A percentile compares a stretch with the other conserved stretches of the same genome.
Evolutionary conservation across 1,140 invertebrate genomes (phyloP).

Genomic region (Aradophagus sp.): DNA sequence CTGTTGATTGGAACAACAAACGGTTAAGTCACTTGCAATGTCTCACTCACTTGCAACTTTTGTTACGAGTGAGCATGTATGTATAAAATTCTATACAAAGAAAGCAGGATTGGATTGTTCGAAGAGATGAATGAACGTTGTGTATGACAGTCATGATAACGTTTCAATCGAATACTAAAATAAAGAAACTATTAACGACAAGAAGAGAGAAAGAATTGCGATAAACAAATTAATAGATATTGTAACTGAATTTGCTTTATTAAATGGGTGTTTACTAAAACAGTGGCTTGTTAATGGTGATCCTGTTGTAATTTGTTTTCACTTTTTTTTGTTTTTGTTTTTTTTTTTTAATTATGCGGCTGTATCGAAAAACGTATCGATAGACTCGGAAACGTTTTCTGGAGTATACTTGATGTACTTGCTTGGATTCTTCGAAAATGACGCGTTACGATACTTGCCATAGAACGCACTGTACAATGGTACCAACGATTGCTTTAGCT

Average conservation of each 20-base stretch:
- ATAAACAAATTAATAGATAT: conserved; percentile 57
- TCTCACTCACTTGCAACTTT: too few species aligned
- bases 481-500: conserved; percentile 77
- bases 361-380: conserved; percentile 92
- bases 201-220: conserved; percentile 33
- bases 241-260: conserved; percentile 75
- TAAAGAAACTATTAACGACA: conserved; percentile 32
- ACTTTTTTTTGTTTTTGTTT: conserved; percentile 17
- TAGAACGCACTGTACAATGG: conserved; percentile 89
- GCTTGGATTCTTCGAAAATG: conserved; percentile 93
- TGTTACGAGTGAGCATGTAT: conserved; percentile 31
- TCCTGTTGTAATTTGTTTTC: conserved; percentile 27
- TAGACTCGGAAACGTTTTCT: conserved; percentile 84
- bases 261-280: conserved; percentile 75
- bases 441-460: conserved; percentile 77
- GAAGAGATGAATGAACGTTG: conserved; percentile 30
- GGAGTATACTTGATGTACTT: conserved; percentile 96
- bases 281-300: conserved; percentile 41
- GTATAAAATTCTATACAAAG: conserved; percentile 45
- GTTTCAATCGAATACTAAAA: conserved; percentile 29
- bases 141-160: conserved; percentile 35
- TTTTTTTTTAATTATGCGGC: conserved; percentile 73
- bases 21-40: too few species aligned
- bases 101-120: conserved; percentile 53
- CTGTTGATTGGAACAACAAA: too few species aligned